Percentiles rank a stretch among this genome's conserved stretches.
Conservation (phyloP, 2,888 invertebrate genomes). For the Drosophila austrosaltans region DNA sequence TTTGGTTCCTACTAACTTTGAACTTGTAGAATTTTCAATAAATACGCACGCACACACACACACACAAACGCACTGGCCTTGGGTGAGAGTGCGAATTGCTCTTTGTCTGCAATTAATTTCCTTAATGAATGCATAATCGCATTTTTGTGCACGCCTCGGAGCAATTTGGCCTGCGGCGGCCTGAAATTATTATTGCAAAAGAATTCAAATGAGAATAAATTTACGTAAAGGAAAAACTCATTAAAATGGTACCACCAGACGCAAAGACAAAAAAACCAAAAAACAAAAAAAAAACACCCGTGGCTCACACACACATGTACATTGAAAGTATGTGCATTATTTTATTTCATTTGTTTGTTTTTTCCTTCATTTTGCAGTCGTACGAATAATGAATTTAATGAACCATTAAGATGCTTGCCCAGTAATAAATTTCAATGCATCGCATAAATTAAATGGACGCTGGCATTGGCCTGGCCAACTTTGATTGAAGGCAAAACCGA, state of each 20-base stretch:
- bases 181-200: conserved; percentile 63
- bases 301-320: conserved; percentile 35
- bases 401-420: conserved; percentile 82
- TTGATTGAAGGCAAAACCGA: conserved; percentile 49
- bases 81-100: conserved; percentile 43
- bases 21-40: conserved; percentile 68
- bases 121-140: conserved; percentile 80
- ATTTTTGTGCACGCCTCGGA: conserved; percentile 75
- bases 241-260: conserved; percentile 69
- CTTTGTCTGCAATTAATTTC: conserved; percentile 78
- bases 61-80: conserved; percentile 40
- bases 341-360: conserved; percentile 64
- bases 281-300: conserved; percentile 12
- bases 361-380: conserved; percentile 23
- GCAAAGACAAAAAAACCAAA: conserved; percentile 46
- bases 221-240: conserved; percentile 79
- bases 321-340: conserved; percentile 63
- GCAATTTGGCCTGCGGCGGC: conserved; percentile 63
- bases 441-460: conserved; percentile 78
- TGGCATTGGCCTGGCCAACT: conserved; percentile 34
- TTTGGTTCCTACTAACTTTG: conserved; percentile 24
- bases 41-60: conserved; percentile 47
- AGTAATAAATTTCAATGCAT: conserved; percentile 80
- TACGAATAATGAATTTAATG: conserved; percentile 82
- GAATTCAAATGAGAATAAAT: conserved; percentile 80